Conservation (phyloP, 2,888 invertebrate genomes). For the Drosophila differens region DNA sequence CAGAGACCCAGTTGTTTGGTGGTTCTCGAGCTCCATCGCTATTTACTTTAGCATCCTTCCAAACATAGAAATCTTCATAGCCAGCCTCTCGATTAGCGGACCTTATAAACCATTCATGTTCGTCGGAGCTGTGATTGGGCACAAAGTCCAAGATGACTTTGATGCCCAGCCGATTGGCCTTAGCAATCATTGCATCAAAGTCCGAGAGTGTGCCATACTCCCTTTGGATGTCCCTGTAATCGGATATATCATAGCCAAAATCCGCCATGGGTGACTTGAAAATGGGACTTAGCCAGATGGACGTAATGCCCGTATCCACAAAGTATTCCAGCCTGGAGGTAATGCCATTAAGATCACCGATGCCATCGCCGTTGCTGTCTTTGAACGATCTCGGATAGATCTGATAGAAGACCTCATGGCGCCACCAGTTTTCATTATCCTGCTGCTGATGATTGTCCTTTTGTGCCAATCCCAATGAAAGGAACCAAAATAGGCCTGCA, state of each 20-base stretch:
- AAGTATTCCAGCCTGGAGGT: slow-evolving; percentile 88
- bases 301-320: slow-evolving; percentile 88
- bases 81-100: slow-evolving; percentile 87
- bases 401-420: slow-evolving; percentile 91
- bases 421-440: slow-evolving; percentile 89
- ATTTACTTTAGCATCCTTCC: slow-evolving; percentile 86
- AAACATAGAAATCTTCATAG: slow-evolving; percentile 90
- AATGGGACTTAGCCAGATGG: slow-evolving; percentile 91
- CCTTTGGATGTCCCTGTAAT: slow-evolving; percentile 89
- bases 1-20: slow-evolving; percentile 90
- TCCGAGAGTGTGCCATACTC: slow-evolving; percentile 90
- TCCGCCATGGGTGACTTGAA: slow-evolving; percentile 89
- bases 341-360: slow-evolving; percentile 88
- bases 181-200: slow-evolving; percentile 88
- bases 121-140: slow-evolving; percentile 90
- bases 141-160: slow-evolving; percentile 89
- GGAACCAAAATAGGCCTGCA: slow-evolving; percentile 19
- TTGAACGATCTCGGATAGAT: slow-evolving; percentile 92
- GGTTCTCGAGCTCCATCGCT: slow-evolving; percentile 86
- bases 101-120: slow-evolving; percentile 92
- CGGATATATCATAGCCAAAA: slow-evolving; percentile 91
- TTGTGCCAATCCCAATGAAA: slow-evolving; percentile 4
- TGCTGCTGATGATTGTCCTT: slow-evolving; percentile 8
- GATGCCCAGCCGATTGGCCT: slow-evolving; percentile 86
- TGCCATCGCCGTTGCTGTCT: slow-evolving; percentile 92